These are phyloP conservation scores for Anastatus disparis DNA, from an alignment of 1,140 invertebrate genomes.

Conservation along the genomic window DNA sequence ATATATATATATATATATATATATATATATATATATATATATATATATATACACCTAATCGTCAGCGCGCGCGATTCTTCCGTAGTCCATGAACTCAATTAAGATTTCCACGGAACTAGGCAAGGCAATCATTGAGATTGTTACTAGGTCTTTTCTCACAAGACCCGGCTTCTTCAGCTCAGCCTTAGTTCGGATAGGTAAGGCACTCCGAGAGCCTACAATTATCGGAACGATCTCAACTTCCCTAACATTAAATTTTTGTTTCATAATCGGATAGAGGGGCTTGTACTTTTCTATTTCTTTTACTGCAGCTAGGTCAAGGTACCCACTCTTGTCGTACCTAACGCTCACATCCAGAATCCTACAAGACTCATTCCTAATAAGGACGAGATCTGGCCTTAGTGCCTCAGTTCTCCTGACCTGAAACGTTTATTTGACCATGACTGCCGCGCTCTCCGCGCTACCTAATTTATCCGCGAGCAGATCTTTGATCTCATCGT, in stretches of 20 bases:
- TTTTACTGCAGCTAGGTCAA: not conserved
- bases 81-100: conserved; percentile 18
- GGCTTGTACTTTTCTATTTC: not conserved
- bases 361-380: not conserved
- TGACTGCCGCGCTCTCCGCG: not conserved
- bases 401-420: too few relatives aligned
- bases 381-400: not conserved
- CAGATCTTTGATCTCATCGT: not conserved
- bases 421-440: not conserved
- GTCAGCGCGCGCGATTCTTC: too few relatives aligned
- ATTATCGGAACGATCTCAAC: not conserved
- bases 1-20: too few relatives aligned
- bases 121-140: not conserved
- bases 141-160: not conserved
- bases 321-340: not conserved
- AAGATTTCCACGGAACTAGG: conserved; percentile 4
- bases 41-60: too few relatives aligned
- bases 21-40: too few relatives aligned
- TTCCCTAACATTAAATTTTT: not conserved
- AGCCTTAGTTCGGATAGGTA: not conserved
- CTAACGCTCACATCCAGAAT: not conserved
- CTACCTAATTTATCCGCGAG: not conserved
- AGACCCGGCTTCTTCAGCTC: not conserved
- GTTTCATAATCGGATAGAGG: not conserved
- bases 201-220: not conserved